phyloP scores from a whole-genome alignment of 2,797 vertebrate species.

The Cheirogaleus major region DNA sequence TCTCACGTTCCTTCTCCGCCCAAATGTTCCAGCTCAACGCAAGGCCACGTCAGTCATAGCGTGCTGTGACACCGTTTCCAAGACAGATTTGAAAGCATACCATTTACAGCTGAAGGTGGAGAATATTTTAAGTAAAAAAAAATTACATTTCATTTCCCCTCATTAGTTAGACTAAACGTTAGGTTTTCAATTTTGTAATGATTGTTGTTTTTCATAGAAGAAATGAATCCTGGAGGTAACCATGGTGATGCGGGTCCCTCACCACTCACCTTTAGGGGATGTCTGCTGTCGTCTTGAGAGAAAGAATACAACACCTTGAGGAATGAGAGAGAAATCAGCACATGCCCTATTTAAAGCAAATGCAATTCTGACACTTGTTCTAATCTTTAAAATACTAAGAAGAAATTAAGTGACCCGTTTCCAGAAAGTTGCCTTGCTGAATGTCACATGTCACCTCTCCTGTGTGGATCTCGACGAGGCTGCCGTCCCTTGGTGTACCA shows the following conservation, averaged over 20 bases:
- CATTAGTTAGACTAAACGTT: not conserved
- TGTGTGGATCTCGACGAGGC: not conserved
- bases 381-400: not conserved
- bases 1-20: no score
- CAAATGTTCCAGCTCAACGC: not conserved
- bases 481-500: not conserved
- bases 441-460: not conserved
- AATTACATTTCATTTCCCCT: not conserved
- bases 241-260: not conserved
- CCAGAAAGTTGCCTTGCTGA: not conserved
- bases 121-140: not conserved
- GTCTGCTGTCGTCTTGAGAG: accelerated
- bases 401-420: not conserved
- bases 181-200: not conserved
- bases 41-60: accelerated
- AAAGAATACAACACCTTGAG: not conserved
- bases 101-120: not conserved
- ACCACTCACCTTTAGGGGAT: accelerated
- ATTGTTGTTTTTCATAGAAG: not conserved
- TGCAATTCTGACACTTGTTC: not conserved
- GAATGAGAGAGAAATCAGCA: not conserved
- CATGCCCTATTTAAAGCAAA: not conserved
- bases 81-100: not conserved
- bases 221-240: not conserved
- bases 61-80: accelerated